Base-by-base conservation (phyloP, 2,113 vertebrate genomes). In the Illadopsis cleaveri region DNA sequence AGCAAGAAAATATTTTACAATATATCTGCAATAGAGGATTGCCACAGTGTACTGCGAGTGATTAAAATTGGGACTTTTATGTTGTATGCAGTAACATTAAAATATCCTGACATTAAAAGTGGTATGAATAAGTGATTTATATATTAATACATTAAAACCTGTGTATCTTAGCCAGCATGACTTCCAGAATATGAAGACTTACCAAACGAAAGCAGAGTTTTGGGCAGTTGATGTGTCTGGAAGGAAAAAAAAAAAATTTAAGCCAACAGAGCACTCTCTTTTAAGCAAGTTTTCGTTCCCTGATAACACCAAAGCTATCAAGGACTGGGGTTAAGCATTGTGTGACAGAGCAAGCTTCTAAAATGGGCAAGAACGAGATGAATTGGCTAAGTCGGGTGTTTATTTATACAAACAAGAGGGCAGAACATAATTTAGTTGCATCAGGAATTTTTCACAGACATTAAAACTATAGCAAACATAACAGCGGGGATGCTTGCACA, bases 401-500 rank as follows among this genome's bases (percentile, higher is more conserved):
- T 94, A 96, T 96, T 97, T 98, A 97, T 97, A 96, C 97, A 98
- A 97, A 97, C 97, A 98, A 97, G 97, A 98, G 97, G 96, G 96
- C 97, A 98, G 94, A 97, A 95, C 96, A 97, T 98, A 98, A 98
- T 98, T 98, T 93, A 83, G 97, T 98, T 97, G 97, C 97, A 98
- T 98, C 97, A 89, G 97, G 97, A 98, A 97, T 98, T 98, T 98
- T 98, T 98, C 97, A 95, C 98, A 98, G 98, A 97, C 98, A 97
- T 98, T 98, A 98, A 98, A 98, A 98, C 98, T 98, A 98, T 97
- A 97, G 98, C 98, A 98, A 98, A 98, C 98, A 98, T 94, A 98
- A 97, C 98, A 98, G 98, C 97, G 5, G 98, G 98, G 97, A 97
- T 96, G 98, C 97, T 96, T 97, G 95, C 96, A 96, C 98, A 97